Evolutionary conservation across 2,888 invertebrate species (phyloP), one percentile per base, ranked within the genome.

Genomic region (Galerucella nymphaeae): DNA sequence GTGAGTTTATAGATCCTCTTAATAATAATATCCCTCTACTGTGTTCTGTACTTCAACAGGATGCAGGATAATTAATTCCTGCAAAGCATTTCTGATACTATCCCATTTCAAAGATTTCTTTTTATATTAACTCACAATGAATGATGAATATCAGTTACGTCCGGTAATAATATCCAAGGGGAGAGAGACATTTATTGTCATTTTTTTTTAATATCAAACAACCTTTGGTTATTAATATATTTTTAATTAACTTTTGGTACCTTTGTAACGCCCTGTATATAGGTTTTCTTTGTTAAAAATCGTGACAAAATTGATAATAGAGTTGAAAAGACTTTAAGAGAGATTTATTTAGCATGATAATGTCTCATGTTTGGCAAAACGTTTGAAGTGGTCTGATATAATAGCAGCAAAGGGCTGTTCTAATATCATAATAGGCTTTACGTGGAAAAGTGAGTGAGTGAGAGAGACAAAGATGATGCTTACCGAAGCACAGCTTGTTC

Each of bases 371-470:
- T 74, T 74, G 75, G 76, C 63, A 75, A 75, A 78, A 71, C 76
- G 73, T 80, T 80, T 81, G 79, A 83, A 83, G 83, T 82, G 82
- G 80, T 79, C 78, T 71, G 75, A 79, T 79, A 82, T 83, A 82
- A 83, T 82, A 82, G 82, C 82, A 81, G 80, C 80, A 83, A 83
- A 83, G 83, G 83, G 84, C 82, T 83, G 83, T 84, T 82, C 38
- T 84, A 84, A 85, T 85, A 85, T 86, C 83, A 85, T 86, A 86
- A 86, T 86, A 85, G 85, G 86, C 85, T 87, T 86, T 85, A 77
- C 79, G 80, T 80, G 83, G 82, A 82, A 80, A 81, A 41, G 61
- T 42, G 61, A 61, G 61, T 16, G 18, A 41, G 61, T 42, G 61
- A 61, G 61, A 42, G 42, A 59, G 58, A 45, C 42, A 61, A 16